These are phyloP conservation scores for Elegia similella DNA, from an alignment of 2,888 invertebrate genomes.

Conservation along the genomic window DNA sequence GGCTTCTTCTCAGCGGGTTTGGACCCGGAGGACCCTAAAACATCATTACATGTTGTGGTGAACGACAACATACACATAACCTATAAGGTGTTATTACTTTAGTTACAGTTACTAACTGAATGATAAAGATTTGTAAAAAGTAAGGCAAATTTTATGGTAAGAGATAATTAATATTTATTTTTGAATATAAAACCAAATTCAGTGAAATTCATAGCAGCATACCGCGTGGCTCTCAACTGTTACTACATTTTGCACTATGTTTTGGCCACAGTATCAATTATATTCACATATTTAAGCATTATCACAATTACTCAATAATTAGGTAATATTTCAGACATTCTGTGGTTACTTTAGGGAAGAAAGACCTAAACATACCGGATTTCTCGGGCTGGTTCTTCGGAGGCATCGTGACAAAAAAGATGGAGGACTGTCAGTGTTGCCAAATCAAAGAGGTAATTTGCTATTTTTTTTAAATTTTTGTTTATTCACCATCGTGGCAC, in stretches of 20 bases:
- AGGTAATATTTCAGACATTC: not conserved
- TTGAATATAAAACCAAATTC: not conserved
- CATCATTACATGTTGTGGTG: not conserved
- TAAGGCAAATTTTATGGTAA: not conserved
- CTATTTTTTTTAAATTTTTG: constrained; percentile 25
- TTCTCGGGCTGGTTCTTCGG: constrained; percentile 93
- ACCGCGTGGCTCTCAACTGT: constrained; percentile 59
- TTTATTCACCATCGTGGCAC: not conserved
- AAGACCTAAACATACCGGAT: constrained; percentile 84
- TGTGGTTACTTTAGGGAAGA: not conserved
- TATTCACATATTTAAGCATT: not conserved
- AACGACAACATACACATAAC: constrained; percentile 35
- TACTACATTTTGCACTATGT: constrained; percentile 18
- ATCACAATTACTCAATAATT: not conserved
- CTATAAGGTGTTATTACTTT: constrained; percentile 31
- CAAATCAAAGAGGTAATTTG: constrained; percentile 18
- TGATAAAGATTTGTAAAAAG: not conserved
- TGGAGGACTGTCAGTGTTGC: constrained; percentile 43
- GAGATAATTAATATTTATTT: not conserved
- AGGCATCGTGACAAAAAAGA: constrained; percentile 87
- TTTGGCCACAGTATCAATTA: not conserved
- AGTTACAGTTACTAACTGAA: not conserved
- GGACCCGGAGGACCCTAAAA: constrained; percentile 38
- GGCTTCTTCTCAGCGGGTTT: constrained; percentile 75
- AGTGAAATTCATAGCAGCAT: not conserved